Conservation (phyloP, 2,888 invertebrate genomes). For the Phaonia tiefii region DNA sequence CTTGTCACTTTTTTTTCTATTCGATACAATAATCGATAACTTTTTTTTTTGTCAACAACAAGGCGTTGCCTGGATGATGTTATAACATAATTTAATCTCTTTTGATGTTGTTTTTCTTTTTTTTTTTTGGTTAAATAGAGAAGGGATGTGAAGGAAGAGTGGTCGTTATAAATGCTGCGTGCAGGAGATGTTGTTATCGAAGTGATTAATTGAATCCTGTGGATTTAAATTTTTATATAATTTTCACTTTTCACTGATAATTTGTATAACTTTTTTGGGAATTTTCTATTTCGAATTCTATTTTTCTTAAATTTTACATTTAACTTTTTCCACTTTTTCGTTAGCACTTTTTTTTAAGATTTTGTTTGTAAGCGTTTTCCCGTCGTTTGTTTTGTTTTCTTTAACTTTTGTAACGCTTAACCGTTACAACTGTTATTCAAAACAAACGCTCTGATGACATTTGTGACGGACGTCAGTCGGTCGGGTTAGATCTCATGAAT, state of each 20-base stretch:
- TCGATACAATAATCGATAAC: neutral
- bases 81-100: slow-evolving; percentile 8
- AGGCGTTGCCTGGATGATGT: neutral
- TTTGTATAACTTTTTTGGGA: too few species aligned
- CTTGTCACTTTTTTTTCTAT: neutral
- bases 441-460: slow-evolving; percentile 9
- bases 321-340: neutral
- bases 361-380: neutral
- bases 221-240: too few species aligned
- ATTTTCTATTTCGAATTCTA: too few species aligned
- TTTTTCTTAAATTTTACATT: neutral
- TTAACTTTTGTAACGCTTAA: neutral
- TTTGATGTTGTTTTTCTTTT: neutral
- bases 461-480: slow-evolving; percentile 24
- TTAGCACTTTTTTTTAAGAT: neutral
- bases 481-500: neutral
- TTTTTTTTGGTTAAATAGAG: neutral
- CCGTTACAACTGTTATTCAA: slow-evolving; percentile 17
- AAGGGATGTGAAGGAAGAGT: too few species aligned
- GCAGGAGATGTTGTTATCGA: too few species aligned
- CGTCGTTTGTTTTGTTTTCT: neutral
- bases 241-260: too few species aligned
- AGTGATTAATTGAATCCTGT: too few species aligned
- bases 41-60: neutral
- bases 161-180: too few species aligned